Base-by-base conservation (phyloP, 1,140 invertebrate genomes). In the Vanessa atalanta region DNA sequence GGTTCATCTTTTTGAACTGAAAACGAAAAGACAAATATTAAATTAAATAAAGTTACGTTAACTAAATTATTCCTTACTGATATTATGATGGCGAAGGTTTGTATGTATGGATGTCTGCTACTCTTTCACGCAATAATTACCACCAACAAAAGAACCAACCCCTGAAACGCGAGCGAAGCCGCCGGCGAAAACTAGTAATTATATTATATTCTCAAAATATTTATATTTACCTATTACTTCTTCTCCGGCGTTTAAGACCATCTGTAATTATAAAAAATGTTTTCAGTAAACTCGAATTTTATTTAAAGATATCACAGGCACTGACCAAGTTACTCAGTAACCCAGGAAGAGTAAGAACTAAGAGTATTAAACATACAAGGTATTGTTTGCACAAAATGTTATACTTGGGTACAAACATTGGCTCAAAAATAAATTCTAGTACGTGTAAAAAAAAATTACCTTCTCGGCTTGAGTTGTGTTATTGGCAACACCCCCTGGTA, bases 401-500 rank as follows among this genome's bases (percentile, higher is more conserved):
- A 31, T 31, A 31, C 26, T 43, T 43, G 37, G 37, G 9, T 43
- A 8, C 8, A 43, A 43, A 43, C 7, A 43, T 43, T 43, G 9
- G 37, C 37, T 43, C 37, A 3, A 9, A 31, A 8, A 43, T 43
- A 43, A 43, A 43, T 43, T 8, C 37, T 43, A 43, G 37, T 43
- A 43, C 26, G 26, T 31, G 20, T 20, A 7, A 37, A 37, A 7
- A 37, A 4, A 37, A 48, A 26, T 50, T 83, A 90, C 87, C 85
- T 90, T 89, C n/a, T 90, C 88, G 8, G 78, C 80, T 26, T 84
- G 82, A 23, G 77, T 69, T 0, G 91, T 87, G 55, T 85, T 93
- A 53, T 86, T 93, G 47, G 92, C 87, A 47, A 93, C 86, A 51
- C 92, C 91, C 0, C 91, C 88, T 0, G 93, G 88, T 16, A 91